These are phyloP conservation scores for Amphipoea oculea DNA, from an alignment of 2,888 invertebrate genomes.

Conservation along the genomic window DNA sequence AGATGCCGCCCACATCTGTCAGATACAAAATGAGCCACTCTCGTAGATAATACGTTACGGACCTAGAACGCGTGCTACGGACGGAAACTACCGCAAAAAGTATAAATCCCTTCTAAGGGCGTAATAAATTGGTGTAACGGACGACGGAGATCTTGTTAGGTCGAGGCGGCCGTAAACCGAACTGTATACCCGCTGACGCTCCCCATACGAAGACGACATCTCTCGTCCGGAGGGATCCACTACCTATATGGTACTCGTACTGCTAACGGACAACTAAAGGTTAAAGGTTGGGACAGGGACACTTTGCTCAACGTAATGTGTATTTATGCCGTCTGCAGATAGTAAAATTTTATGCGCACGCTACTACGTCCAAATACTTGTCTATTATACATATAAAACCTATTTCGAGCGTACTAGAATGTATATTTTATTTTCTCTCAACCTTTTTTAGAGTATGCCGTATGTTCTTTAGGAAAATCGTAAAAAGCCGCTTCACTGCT, in stretches of 20 bases:
- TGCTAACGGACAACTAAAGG: constrained; percentile 48
- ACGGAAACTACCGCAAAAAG: constrained; percentile 78
- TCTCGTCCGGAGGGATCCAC: constrained; percentile 27
- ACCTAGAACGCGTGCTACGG: constrained; percentile 62
- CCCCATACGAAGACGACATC: constrained; percentile 42
- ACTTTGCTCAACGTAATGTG: constrained; percentile 50
- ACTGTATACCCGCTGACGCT: constrained; percentile 39
- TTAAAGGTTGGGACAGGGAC: constrained; percentile 60
- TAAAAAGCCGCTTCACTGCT: constrained; percentile 23
- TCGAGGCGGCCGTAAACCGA: constrained; percentile 76
- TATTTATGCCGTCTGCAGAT: constrained; percentile 60
- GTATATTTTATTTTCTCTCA: constrained; percentile 41
- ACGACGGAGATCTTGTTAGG: constrained; percentile 81
- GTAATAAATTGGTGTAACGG: constrained; percentile 85
- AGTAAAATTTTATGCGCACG: constrained; percentile 64
- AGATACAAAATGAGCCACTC: constrained; percentile 62
- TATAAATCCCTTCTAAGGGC: constrained; percentile 84
- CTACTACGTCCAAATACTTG: constrained; percentile 48
- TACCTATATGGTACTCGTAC: constrained; percentile 17
- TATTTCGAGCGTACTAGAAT: constrained; percentile 34
- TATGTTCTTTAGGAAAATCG: constrained; percentile 21
- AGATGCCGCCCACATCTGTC: constrained; percentile 57
- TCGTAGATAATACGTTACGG: constrained; percentile 56
- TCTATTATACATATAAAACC: constrained; percentile 53
- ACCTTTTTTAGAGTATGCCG: constrained; percentile 20